Conservation (phyloP, 2,797 vertebrate genomes). For the Cynodonichthys magdalenae region DNA sequence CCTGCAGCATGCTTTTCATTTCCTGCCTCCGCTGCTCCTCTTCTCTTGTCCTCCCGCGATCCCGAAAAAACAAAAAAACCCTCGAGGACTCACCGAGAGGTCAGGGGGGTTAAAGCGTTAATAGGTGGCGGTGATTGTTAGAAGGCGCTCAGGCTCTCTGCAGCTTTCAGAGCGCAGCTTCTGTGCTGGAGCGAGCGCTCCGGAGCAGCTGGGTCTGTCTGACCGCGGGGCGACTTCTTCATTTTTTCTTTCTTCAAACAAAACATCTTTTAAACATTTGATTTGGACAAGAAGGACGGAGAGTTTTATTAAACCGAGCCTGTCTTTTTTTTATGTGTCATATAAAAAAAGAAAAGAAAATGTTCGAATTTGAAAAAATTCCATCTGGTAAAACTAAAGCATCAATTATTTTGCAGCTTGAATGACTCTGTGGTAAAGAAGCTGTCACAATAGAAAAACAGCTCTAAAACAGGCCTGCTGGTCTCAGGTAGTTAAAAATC, state of each 20-base stretch:
- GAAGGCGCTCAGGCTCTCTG: conserved; percentile 68
- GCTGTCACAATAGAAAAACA: conserved; percentile 43
- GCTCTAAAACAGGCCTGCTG: conserved; percentile 31
- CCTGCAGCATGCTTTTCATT: conserved; percentile 64
- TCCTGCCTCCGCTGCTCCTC: conserved; percentile 54
- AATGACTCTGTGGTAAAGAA: conserved; percentile 44
- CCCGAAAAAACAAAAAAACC: conserved; percentile 17
- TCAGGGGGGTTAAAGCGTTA: conserved; percentile 80
- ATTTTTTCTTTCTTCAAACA: conserved; percentile 40
- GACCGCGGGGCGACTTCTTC: conserved; percentile 70
- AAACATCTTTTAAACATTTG: conserved; percentile 78
- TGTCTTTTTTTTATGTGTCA: conserved; percentile 40
- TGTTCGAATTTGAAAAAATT: conserved; percentile 55
- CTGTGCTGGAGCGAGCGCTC: conserved; percentile 48
- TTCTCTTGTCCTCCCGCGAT: conserved; percentile 16
- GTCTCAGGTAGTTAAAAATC: conserved; percentile 54
- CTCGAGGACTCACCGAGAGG: conserved; percentile 64
- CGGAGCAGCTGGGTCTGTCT: conserved; percentile 78
- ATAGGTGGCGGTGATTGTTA: conserved; percentile 81
- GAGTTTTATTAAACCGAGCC: conserved; percentile 39
- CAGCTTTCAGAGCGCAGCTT: conserved; percentile 66
- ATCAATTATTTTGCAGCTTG: conserved; percentile 56
- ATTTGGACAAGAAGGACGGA: conserved; percentile 68
- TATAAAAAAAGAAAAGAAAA: conserved; percentile 28
- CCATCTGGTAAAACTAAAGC: conserved; percentile 50